Base-by-base conservation (phyloP, 2,113 vertebrate genomes). In the Coracopsis vasa region DNA sequence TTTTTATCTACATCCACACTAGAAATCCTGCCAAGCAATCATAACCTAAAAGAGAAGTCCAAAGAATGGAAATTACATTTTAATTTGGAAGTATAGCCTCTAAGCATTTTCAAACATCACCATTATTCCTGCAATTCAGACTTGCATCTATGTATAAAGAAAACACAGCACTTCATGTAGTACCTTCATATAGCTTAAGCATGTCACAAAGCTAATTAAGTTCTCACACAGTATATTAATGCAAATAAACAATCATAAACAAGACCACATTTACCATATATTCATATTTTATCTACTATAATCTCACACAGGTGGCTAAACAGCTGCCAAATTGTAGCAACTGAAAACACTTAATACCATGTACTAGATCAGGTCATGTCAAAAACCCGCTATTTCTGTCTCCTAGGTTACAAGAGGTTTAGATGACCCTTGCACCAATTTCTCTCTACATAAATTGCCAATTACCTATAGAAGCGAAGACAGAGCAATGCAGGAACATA, bases 111-210 rank as follows among this genome's bases (percentile, higher is more conserved):
- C 64, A 70, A 80, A 58, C 16, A 65, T 28, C 53, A 62, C 14
- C 42, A 37, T 61, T 65, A 69, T 21, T 83, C 37, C 75, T 58
- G 25, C 41, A 75, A n/a, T 19, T 72, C 48, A 39, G 42, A 62
- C 11, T 21, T 9, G 0, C 10, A 56, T 16, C 20, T 69, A 27
- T 0, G 0, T 51, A 60, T 58, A 58, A 58, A 78, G 60, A 83
- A 48, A 39, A 51, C 2, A 29, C 0, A 67, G 14, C 0, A 1
- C 56, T 60, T 74, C 27, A n/a, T 0, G 7, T 4, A 27, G 27
- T 18, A 31, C 27, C 25, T 85, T 3, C 44, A 20, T 47, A 56
- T 2, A 72, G 65, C 41, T 65, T 48, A 39, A 85, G 48, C 44
- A 54, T 1, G 2, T 35, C 58, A 90, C 62, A 86, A 56, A 88